Evolutionary conservation across 2,888 invertebrate species (phyloP), one percentile per base, ranked within the genome.

Genomic region (Diloba caeruleocephala): DNA sequence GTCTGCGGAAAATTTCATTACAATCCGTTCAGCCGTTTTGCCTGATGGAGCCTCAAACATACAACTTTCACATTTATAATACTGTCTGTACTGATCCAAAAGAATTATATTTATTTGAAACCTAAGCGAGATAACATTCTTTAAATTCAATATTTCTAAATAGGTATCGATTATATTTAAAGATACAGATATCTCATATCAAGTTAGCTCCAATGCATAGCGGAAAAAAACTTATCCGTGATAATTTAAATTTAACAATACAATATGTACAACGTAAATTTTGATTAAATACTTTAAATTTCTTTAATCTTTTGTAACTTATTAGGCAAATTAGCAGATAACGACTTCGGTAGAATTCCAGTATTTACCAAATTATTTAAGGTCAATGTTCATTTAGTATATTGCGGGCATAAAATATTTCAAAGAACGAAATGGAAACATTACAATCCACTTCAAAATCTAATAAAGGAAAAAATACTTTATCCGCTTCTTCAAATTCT

Each of bases 251-350:
- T 14, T 17, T 42, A 9, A 10, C 36, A 14, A 7, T 17, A 15
- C 19, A 2, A 29, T 19, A 51, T 41, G 15, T 37, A 23, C 37
- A 8, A 29, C 15, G 28, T 19, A 19, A 19, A 19, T 19, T 54
- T 45, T n/a, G n/a, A n/a, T n/a, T n/a, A n/a, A n/a, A n/a, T n/a
- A 55, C 1, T 0, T 29, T 29, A 32, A 33, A 45, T 63, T 41
- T 37, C 28, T 19, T 45, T 9, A 45, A 41, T 36, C 21, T 14
- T 36, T 7, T 5, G 6, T 8, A 28, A 55, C 28, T 23, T 29
- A 26, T 45, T 42, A 41, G 13, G 10, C 19, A 59, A 55, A 45
- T 55, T 32, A 54, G 8, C 13, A 54, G 39, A 32, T 34, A 52
- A 12, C 7, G 29, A 31, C 17, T 8, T 26, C 2, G 25, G 28